phyloP scores from a whole-genome alignment of 2,888 invertebrate species.

The Drosophila cracens region DNA sequence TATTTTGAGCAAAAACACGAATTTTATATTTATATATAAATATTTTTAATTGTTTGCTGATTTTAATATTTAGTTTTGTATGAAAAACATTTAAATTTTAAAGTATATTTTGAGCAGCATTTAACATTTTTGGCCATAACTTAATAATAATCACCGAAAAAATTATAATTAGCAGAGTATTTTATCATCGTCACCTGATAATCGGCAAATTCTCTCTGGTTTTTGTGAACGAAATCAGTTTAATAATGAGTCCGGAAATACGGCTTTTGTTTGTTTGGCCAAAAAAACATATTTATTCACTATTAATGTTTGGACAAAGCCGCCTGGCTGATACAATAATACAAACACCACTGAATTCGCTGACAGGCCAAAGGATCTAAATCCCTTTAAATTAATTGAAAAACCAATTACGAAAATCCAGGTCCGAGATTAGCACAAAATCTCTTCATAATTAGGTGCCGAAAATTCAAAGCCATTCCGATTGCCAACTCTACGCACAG shows the following conservation, averaged over 20 bases:
- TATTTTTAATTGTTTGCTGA: background rate
- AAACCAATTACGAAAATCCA: slow-evolving; percentile 68
- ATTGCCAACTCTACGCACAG: slow-evolving; percentile 20
- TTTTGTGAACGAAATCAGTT: slow-evolving; percentile 1
- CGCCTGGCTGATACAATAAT: background rate
- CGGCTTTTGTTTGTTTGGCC: slow-evolving; percentile 4
- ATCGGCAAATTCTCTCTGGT: slow-evolving; percentile 5
- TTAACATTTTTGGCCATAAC: background rate
- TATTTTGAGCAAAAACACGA: background rate
- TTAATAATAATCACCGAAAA: background rate
- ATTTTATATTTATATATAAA: too few species aligned
- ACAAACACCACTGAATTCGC: background rate
- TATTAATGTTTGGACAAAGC: slow-evolving; percentile 17
- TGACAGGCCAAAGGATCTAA: slow-evolving; percentile 41
- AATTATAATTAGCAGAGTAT: background rate
- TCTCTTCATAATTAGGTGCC: slow-evolving; percentile 74
- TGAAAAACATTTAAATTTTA: background rate
- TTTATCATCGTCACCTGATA: background rate
- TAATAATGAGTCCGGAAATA: background rate
- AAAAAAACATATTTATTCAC: slow-evolving; percentile 20
- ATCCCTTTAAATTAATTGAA: slow-evolving; percentile 70
- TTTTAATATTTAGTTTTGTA: background rate
- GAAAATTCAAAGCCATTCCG: slow-evolving; percentile 50
- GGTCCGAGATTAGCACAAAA: slow-evolving; percentile 68
- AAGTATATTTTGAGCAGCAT: background rate